phyloP scores from a whole-genome alignment of 2,113 vertebrate species.

The Pteruthius melanotis region DNA sequence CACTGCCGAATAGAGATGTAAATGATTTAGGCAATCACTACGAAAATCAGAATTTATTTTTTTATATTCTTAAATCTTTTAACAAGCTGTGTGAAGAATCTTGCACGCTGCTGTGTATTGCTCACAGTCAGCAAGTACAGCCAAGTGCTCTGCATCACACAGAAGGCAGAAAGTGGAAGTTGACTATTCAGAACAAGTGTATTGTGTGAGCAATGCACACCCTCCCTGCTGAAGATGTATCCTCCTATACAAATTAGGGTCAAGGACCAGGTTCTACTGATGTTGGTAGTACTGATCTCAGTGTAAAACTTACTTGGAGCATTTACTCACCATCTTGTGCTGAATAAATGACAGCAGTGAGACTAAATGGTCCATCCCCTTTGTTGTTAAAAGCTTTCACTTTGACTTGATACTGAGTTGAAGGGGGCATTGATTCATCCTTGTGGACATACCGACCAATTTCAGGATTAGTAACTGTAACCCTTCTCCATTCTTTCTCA shows the following conservation, averaged over 20 bases:
- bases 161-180: neutral
- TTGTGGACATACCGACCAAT: slow-evolving; percentile 89
- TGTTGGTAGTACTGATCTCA: neutral
- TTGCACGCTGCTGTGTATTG: neutral
- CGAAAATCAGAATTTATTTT: neutral
- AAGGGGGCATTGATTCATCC: slow-evolving; percentile 82
- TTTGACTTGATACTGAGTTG: slow-evolving; percentile 90
- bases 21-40: neutral
- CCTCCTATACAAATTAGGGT: neutral
- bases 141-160: neutral
- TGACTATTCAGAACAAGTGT: neutral
- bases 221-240: neutral
- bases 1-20: neutral
- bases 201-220: neutral
- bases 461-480: slow-evolving; percentile 85
- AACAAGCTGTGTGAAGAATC: neutral
- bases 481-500: slow-evolving; percentile 84
- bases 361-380: slow-evolving; percentile 93
- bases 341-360: slow-evolving; percentile 83
- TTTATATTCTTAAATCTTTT: neutral
- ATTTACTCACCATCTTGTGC: slow-evolving; percentile 86
- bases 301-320: neutral
- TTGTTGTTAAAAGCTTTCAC: slow-evolving; percentile 91
- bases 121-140: neutral
- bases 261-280: neutral